These are phyloP conservation scores for Scaptomyza tumidula DNA, from an alignment of 2,888 invertebrate species.

Conservation along the genomic window DNA sequence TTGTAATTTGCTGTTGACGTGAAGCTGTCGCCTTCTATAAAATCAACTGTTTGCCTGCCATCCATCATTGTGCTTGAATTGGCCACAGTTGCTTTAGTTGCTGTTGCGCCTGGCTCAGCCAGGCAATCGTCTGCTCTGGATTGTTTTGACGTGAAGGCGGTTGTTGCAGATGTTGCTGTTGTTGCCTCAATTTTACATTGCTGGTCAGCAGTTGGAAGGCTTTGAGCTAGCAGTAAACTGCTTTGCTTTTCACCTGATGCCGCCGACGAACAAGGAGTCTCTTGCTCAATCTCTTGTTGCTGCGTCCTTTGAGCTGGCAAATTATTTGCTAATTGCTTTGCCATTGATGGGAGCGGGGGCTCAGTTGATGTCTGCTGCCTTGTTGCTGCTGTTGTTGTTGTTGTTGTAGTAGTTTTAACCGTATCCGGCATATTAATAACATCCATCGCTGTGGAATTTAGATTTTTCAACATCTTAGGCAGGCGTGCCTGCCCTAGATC, in stretches of 20 bases:
- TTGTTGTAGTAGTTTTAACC: constrained; percentile 33
- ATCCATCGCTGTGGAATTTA: constrained; percentile 73
- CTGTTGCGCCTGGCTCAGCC: constrained; percentile 11
- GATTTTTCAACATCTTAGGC: constrained; percentile 70
- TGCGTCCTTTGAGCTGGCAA: constrained; percentile 58
- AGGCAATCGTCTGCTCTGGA: constrained; percentile 32
- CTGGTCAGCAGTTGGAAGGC: constrained; percentile 63
- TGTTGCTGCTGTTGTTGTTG: constrained; percentile 15
- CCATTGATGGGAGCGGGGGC: constrained; percentile 38
- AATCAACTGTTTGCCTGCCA: constrained; percentile 78
- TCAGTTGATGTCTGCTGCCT: neutral
- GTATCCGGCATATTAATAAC: constrained; percentile 73
- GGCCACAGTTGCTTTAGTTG: constrained; percentile 31
- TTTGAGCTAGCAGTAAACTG: constrained; percentile 39
- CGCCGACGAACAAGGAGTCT: constrained; percentile 33
- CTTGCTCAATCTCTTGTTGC: constrained; percentile 19
- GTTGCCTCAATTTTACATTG: constrained; percentile 33
- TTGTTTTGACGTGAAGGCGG: constrained; percentile 70
- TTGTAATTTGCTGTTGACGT: constrained; percentile 77
- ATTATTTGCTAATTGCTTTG: constrained; percentile 74
- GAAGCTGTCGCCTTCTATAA: constrained; percentile 78
- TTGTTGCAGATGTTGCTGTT: constrained; percentile 34
- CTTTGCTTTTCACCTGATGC: constrained; percentile 68
- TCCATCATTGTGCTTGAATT: constrained; percentile 69
- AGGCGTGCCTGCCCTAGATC: constrained; percentile 36